Conservation (phyloP, 1,140 invertebrate species). For the Wasmannia auropunctata region DNA sequence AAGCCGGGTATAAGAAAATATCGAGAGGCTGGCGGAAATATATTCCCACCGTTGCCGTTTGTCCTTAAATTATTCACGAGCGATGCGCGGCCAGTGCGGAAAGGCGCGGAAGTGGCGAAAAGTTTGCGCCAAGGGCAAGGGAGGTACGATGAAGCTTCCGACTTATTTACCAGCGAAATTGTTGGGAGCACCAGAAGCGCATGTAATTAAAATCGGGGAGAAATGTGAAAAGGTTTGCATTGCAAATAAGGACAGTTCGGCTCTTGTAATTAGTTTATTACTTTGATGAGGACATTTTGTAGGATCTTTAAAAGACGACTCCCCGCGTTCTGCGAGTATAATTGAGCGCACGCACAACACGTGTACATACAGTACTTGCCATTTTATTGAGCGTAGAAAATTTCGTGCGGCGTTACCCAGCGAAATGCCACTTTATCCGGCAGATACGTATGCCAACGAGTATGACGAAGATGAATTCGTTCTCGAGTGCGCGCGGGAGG, state of each 20-base stretch:
- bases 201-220: constrained; percentile 23
- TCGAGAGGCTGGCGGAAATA: constrained; percentile 22
- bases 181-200: not conserved
- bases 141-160: not conserved
- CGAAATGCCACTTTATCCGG: constrained; percentile 46
- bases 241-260: not conserved
- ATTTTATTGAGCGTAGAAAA: constrained; percentile 20
- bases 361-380: not conserved
- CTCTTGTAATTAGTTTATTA: not conserved
- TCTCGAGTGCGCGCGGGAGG: constrained; percentile 34
- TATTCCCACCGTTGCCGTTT: constrained; percentile 3
- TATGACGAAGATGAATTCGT: constrained; percentile 75
- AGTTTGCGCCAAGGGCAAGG: not conserved
- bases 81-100: not conserved
- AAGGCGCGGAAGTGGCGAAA: not conserved
- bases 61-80: constrained; percentile 20
- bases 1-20: constrained; percentile 52
- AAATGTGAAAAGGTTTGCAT: constrained; percentile 3
- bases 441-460: constrained; percentile 45
- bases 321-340: not conserved
- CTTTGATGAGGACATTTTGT: not conserved
- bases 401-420: constrained; percentile 38
- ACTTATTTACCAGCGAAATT: constrained; percentile 21
- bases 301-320: not conserved
- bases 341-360: not conserved